phyloP scores from a whole-genome alignment of 2,888 invertebrate species.

The Calameuta filiformis region DNA sequence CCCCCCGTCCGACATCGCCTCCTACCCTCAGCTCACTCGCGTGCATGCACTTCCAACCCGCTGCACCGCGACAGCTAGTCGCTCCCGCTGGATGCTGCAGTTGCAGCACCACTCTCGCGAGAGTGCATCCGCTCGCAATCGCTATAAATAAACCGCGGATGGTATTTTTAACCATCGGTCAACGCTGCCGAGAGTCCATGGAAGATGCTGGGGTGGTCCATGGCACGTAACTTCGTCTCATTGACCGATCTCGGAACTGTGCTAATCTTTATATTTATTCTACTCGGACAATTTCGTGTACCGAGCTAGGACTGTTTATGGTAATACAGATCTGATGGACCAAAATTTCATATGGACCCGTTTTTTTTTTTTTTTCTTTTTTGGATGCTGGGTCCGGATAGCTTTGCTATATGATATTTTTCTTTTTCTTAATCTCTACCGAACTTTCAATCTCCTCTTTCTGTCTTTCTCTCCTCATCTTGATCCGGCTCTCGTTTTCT shows the following conservation, averaged over 20 bases:
- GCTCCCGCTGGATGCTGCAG: not conserved
- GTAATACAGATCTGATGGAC: not conserved
- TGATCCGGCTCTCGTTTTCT: not conserved
- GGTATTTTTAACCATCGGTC: not conserved
- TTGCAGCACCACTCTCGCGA: not conserved
- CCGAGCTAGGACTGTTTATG: not conserved
- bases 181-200: not conserved
- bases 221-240: not conserved
- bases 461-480: conserved; percentile 11
- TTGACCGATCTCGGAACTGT: not conserved
- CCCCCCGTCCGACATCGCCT: not conserved
- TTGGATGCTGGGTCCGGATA: not conserved
- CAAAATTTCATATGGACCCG: not conserved
- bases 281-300: not conserved
- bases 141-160: not conserved
- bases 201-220: not conserved
- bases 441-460: too few species aligned
- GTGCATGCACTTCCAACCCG: not conserved
- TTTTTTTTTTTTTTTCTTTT: not conserved
- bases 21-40: not conserved
- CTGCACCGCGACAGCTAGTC: not conserved
- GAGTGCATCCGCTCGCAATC: not conserved
- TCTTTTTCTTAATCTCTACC: not conserved
- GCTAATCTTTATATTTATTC: too few species aligned
- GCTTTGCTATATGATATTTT: not conserved